Percentiles rank a stretch among this genome's conserved stretches.
Conservation (phyloP, 2,797 vertebrate species). For the Oreochromis mossambicus region DNA sequence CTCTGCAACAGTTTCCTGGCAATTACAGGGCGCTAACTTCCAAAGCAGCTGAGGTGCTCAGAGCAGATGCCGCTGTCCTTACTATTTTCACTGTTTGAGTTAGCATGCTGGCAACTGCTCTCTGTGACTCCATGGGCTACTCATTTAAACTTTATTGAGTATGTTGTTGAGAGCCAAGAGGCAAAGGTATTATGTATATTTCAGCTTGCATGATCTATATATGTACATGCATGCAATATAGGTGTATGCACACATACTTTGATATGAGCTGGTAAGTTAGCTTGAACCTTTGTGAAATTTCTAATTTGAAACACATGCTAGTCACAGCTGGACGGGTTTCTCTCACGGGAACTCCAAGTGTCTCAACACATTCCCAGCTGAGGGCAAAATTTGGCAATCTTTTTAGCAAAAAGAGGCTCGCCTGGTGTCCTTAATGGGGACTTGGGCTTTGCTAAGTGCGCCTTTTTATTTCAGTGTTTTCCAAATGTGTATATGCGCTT, state of each 20-base stretch:
- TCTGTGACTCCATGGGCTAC: neutral
- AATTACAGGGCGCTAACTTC: slow-evolving; percentile 73
- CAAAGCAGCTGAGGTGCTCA: slow-evolving; percentile 43
- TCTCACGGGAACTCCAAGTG: slow-evolving; percentile 66
- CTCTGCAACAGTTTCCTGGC: slow-evolving; percentile 59
- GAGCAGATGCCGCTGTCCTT: slow-evolving; percentile 64
- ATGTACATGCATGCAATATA: neutral
- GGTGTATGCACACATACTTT: neutral
- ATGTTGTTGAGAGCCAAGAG: neutral
- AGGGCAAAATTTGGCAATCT: slow-evolving; percentile 55
- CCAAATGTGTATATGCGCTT: slow-evolving; percentile 47
- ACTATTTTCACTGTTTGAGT: neutral
- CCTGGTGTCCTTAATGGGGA: neutral
- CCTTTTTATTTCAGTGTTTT: slow-evolving; percentile 32
- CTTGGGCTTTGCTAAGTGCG: slow-evolving; percentile 24
- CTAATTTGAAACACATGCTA: slow-evolving; percentile 73
- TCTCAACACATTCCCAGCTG: slow-evolving; percentile 65
- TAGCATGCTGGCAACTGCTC: neutral
- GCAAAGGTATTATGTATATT: neutral
- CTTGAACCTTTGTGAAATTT: slow-evolving; percentile 50
- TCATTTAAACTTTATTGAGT: neutral
- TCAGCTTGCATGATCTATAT: neutral
- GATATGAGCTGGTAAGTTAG: slow-evolving; percentile 20
- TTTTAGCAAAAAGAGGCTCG: slow-evolving; percentile 28
- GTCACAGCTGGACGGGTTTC: slow-evolving; percentile 66